Evolutionary conservation across 1,140 invertebrate genomes (phyloP).

Genomic region (Coenobita brevimanus): DNA sequence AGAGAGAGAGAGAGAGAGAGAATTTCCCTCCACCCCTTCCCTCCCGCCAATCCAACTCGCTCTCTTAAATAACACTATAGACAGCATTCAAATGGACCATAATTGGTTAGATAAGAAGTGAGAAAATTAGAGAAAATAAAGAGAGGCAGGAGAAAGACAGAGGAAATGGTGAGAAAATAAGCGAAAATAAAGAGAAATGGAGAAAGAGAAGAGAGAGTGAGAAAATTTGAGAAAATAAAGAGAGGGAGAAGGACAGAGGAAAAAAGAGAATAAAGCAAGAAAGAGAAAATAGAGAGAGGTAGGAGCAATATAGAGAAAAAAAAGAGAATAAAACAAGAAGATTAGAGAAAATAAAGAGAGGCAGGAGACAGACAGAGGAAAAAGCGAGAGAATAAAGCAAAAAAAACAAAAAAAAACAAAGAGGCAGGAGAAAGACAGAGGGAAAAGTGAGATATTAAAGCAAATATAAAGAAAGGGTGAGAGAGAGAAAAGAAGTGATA

Average conservation of each 20-base stretch:
- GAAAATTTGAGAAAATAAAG: background rate
- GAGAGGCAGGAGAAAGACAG: too few species aligned
- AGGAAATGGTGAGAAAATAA: too few species aligned
- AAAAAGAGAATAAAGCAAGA: background rate
- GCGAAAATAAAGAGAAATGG: background rate
- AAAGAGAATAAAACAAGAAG: background rate
- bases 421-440: background rate
- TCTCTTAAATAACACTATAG: too few species aligned
- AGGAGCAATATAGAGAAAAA: slow-evolving; percentile 15
- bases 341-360: background rate
- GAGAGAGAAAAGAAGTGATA: background rate
- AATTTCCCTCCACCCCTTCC: background rate
- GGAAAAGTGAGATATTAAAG: slow-evolving; percentile 30
- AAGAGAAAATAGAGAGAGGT: background rate
- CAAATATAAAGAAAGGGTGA: slow-evolving; percentile 22
- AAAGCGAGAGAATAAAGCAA: background rate
- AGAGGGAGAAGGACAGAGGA: background rate
- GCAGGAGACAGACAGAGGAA: background rate
- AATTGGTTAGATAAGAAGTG: too few species aligned
- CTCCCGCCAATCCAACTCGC: background rate
- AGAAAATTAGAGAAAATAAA: too few species aligned
- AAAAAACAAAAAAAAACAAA: background rate
- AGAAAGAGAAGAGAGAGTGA: background rate
- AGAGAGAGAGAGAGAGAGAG: background rate
- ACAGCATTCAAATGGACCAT: too few species aligned